These are phyloP conservation scores for Takifugu rubripes DNA, from an alignment of 2,797 vertebrate genomes.

Conservation along the genomic window DNA sequence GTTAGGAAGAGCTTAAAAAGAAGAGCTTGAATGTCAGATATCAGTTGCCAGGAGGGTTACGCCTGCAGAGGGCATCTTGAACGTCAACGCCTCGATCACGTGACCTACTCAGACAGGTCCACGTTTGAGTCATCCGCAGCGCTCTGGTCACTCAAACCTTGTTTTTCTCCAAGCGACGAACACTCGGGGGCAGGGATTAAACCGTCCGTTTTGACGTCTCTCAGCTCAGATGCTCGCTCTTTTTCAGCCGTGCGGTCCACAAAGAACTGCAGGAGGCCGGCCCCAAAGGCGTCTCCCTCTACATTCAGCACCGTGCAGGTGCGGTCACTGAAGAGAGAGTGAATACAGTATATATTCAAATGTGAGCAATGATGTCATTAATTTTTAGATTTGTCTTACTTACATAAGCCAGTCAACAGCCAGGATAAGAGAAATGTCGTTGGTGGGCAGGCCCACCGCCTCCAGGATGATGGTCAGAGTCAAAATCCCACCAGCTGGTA, in stretches of 20 bases:
- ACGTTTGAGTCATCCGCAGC: neutral
- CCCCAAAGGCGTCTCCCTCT: constrained; percentile 87
- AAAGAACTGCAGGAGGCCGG: constrained; percentile 82
- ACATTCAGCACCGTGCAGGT: constrained; percentile 88
- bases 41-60: constrained; percentile 19
- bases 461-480: constrained; percentile 90
- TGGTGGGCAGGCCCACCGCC: constrained; percentile 82
- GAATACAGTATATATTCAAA: neutral
- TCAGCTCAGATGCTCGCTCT: constrained; percentile 51
- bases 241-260: constrained; percentile 63
- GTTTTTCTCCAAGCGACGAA: constrained; percentile 74
- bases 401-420: constrained; percentile 93
- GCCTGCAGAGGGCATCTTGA: neutral
- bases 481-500: constrained; percentile 86
- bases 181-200: constrained; percentile 47
- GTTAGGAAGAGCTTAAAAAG: too few species aligned
- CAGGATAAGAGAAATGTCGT: constrained; percentile 86
- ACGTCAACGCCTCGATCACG: constrained; percentile 62
- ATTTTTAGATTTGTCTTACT: constrained; percentile 55
- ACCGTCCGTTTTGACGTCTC: constrained; percentile 53
- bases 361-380: neutral
- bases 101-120: constrained; percentile 61
- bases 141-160: neutral
- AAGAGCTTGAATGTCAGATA: constrained; percentile 1
- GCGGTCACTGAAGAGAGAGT: constrained; percentile 75